Evolutionary conservation across 2,888 invertebrate genomes (phyloP), one percentile per base, ranked within the genome.

Genomic region (Pollenia labialis): DNA sequence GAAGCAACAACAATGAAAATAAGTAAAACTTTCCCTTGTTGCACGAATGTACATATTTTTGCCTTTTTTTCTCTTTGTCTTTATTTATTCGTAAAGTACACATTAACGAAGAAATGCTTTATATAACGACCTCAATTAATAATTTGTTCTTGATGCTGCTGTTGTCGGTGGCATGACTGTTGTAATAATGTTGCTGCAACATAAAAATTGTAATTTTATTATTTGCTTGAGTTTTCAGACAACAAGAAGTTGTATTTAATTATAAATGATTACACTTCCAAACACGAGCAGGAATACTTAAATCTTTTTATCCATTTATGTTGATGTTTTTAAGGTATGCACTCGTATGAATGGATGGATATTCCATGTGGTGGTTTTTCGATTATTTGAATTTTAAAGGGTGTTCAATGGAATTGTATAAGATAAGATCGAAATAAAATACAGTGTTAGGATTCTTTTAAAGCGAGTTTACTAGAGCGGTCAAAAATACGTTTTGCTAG

Each of bases 71-170:
- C 42, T 54, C 16, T 42, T 6, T 12, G 14, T 50, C 12, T 62
- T 81, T 46, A 16, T 58, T 66, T 48, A 48, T 6, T 23, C 58
- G 74, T 54, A 56, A 75, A 79, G 60, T 50, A 48, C 46, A 77
- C 72, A 85, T 82, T 85, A 85, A 85, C 79, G 68, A 68, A 74
- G 79, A 77, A 85, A 86, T 82, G 80, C 83, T 86, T 75, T 71
- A 79, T 75, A 71, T 83, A 86, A 86, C 83, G 86, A 86, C 86
- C 86, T 86, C 82, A 86, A 86, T 86, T 86, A 86, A 86, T 86
- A 86, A 83, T 82, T 86, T 86, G 85, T 82, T 82, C 79, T 79
- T 82, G 16, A 6, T 23, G n/a, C 11, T 52, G 46, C 12, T 56
- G 58, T 62, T 46, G 79, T 46, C 18, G 71, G 64, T 72, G 40